Conservation (phyloP, 2,888 invertebrate species). For the Drosophila prostipennis region DNA sequence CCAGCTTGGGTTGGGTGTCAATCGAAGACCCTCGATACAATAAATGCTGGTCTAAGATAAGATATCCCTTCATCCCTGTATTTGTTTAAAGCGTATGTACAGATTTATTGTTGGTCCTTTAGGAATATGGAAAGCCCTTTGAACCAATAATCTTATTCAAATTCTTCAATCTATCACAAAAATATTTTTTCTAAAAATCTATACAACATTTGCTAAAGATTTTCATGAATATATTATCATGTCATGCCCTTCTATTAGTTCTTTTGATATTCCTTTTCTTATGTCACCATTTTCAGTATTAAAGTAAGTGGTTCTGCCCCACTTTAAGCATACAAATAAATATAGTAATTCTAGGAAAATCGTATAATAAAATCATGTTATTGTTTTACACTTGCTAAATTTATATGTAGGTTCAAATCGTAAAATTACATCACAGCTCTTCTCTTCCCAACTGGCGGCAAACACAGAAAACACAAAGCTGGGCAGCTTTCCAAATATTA, state of each 20-base stretch:
- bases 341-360: not conserved
- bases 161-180: no score
- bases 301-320: no score
- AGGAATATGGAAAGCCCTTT: no score
- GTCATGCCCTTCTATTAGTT: no score
- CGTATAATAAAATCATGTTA: not conserved
- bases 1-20: not conserved
- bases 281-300: no score
- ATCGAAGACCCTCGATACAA: not conserved
- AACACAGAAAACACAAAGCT: conserved; percentile 13
- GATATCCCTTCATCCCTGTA: not conserved
- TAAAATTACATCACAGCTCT: conserved; percentile 12
- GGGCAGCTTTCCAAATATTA: conserved; percentile 28
- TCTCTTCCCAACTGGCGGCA: not conserved
- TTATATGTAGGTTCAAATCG: not conserved
- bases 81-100: not conserved
- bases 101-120: no score
- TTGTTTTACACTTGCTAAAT: conserved; percentile 16
- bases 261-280: no score
- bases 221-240: no score
- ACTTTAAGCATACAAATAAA: not conserved
- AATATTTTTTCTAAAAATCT: no score
- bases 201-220: no score
- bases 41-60: no score
- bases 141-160: no score